A percentile compares a stretch with the other conserved stretches of the same genome.
Conservation (phyloP, 2,113 vertebrate genomes). For the Eubucco bourcierii region DNA sequence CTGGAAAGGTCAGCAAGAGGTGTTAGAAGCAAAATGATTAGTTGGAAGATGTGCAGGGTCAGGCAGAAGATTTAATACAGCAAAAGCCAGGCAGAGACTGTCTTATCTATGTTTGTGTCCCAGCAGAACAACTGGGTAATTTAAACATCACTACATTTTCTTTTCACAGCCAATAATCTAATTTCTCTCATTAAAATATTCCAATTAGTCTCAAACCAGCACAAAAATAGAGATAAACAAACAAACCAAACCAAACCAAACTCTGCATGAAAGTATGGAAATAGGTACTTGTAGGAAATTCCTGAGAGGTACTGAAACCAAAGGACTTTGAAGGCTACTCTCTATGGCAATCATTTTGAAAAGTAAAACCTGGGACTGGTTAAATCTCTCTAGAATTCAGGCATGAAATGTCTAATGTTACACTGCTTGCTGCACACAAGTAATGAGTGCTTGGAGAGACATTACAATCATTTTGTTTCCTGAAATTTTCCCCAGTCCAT, state of each 20-base stretch:
- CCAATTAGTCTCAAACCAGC: too few species aligned
- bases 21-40: too few species aligned
- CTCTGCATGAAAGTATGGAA: not conserved
- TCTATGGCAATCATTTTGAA: not conserved
- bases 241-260: not conserved
- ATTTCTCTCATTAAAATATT: too few species aligned
- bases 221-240: not conserved
- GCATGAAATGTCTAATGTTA: slow-evolving; percentile 54
- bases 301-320: slow-evolving; percentile 7
- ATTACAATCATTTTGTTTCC: slow-evolving; percentile 64
- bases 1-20: too few species aligned
- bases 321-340: not conserved
- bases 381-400: slow-evolving; percentile 56
- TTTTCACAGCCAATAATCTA: too few species aligned
- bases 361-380: slow-evolving; percentile 16
- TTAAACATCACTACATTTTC: too few species aligned
- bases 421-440: not conserved
- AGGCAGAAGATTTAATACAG: too few species aligned
- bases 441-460: slow-evolving; percentile 64
- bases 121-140: too few species aligned
- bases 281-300: slow-evolving; percentile 33
- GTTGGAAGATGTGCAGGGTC: too few species aligned
- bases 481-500: slow-evolving; percentile 45
- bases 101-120: too few species aligned
- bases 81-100: too few species aligned